These are phyloP conservation scores for Scaptomyza graminum DNA, from an alignment of 1,140 invertebrate species.

Conservation along the genomic window DNA sequence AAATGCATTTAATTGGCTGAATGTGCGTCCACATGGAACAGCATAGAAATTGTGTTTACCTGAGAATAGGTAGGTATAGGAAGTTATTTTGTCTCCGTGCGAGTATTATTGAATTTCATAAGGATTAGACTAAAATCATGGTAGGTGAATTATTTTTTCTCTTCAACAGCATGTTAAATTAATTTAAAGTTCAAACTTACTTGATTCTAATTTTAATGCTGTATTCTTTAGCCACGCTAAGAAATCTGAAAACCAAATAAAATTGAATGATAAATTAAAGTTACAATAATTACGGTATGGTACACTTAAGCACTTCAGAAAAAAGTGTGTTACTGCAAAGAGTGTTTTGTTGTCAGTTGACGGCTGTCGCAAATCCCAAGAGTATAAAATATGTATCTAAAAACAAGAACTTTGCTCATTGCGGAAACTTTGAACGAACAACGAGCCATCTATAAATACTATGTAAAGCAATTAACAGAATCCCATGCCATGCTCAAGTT, in stretches of 20 bases:
- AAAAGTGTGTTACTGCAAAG: neutral
- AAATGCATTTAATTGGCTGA: slow-evolving; percentile 41
- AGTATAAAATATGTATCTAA: neutral
- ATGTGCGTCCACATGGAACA: slow-evolving; percentile 22
- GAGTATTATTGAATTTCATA: neutral
- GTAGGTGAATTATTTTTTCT: neutral
- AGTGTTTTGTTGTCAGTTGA: neutral
- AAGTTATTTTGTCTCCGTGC: neutral
- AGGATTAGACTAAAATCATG: neutral
- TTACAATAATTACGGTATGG: too few relatives aligned
- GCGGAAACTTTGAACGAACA: neutral
- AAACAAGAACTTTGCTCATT: neutral
- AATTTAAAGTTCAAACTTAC: slow-evolving; percentile 2
- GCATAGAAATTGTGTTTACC: slow-evolving; percentile 16
- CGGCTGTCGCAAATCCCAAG: neutral
- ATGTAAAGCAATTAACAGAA: slow-evolving; percentile 12
- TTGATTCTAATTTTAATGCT: neutral
- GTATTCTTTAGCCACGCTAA: neutral
- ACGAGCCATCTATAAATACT: neutral
- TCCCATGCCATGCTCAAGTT: slow-evolving; percentile 3
- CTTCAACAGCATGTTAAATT: neutral
- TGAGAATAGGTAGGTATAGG: slow-evolving; percentile 3
- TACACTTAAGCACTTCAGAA: neutral
- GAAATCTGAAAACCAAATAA: neutral
- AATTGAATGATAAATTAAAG: too few relatives aligned